Conservation (phyloP, 2,888 invertebrate genomes). For the Pseudeuparius sepicola region DNA sequence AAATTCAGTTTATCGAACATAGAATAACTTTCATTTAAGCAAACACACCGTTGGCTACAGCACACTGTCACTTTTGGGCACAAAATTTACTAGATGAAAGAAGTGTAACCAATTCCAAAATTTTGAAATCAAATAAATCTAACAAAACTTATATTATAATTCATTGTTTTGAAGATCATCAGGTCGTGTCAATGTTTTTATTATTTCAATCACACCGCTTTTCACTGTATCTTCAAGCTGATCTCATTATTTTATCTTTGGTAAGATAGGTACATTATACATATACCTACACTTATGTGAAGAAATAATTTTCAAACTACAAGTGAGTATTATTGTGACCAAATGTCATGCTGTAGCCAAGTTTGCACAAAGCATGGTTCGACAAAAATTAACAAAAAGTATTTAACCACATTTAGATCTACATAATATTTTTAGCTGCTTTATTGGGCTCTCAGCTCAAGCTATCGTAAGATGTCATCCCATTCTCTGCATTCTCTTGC, state of each 20-base stretch:
- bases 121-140: slow-evolving; percentile 1
- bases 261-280: too few relatives aligned
- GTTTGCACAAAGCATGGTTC: slow-evolving; percentile 40
- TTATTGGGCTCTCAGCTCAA: slow-evolving; percentile 42
- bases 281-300: too few relatives aligned
- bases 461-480: too few relatives aligned
- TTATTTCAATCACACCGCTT: too few relatives aligned
- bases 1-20: slow-evolving; percentile 38
- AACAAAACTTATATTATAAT: background rate
- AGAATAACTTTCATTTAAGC: slow-evolving; percentile 30
- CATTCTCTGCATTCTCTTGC: too few relatives aligned
- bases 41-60: slow-evolving; percentile 22
- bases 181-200: too few relatives aligned
- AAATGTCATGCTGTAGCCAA: slow-evolving; percentile 16
- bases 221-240: too few relatives aligned
- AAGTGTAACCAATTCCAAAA: slow-evolving; percentile 1
- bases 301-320: too few relatives aligned
- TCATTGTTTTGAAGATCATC: background rate
- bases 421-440: slow-evolving; percentile 17
- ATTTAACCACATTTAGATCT: too few relatives aligned
- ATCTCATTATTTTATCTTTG: too few relatives aligned
- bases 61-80: slow-evolving; percentile 23
- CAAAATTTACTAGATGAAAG: slow-evolving; percentile 12
- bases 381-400: too few relatives aligned
- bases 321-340: too few relatives aligned